Conservation (phyloP, 2,113 vertebrate species). For the Forbesichthys agassizii region DNA sequence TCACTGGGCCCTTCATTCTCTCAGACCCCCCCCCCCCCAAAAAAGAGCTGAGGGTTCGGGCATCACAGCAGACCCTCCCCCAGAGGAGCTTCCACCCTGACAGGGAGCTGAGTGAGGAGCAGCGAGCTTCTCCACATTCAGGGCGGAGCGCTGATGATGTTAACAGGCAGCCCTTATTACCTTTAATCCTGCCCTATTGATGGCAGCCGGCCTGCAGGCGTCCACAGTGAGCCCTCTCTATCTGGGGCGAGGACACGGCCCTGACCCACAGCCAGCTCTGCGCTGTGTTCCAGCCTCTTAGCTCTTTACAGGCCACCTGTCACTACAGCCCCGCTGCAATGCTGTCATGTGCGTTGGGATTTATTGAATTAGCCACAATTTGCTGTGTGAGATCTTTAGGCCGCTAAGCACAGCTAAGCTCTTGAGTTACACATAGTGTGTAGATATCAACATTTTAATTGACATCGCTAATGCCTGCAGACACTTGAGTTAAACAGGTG, state of each 20-base stretch:
- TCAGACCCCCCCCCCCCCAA: no score
- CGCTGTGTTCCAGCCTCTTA: background rate
- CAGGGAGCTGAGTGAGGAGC: conserved; percentile 22
- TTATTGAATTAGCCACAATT: no score
- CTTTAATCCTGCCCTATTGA: conserved; percentile 37
- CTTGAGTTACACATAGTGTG: no score
- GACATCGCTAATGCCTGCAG: no score
- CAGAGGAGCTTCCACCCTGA: conserved; percentile 31
- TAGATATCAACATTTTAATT: no score
- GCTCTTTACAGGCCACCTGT: background rate
- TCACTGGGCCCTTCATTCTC: conserved; percentile 55
- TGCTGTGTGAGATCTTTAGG: no score
- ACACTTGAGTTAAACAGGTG: no score
- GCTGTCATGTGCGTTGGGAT: no score
- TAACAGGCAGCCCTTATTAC: conserved; percentile 14
- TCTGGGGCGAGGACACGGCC: conserved; percentile 5
- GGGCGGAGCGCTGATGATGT: conserved; percentile 22
- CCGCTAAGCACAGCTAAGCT: no score
- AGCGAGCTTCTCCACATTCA: conserved; percentile 44
- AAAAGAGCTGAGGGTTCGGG: conserved; percentile 40
- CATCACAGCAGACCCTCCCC: conserved; percentile 24
- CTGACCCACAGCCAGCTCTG: background rate
- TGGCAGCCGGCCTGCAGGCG: conserved; percentile 32
- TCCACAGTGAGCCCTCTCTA: conserved; percentile 4
- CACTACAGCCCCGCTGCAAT: no score